Evolutionary conservation across 2,888 invertebrate species (phyloP).

Genomic region (Pteria penguin): DNA sequence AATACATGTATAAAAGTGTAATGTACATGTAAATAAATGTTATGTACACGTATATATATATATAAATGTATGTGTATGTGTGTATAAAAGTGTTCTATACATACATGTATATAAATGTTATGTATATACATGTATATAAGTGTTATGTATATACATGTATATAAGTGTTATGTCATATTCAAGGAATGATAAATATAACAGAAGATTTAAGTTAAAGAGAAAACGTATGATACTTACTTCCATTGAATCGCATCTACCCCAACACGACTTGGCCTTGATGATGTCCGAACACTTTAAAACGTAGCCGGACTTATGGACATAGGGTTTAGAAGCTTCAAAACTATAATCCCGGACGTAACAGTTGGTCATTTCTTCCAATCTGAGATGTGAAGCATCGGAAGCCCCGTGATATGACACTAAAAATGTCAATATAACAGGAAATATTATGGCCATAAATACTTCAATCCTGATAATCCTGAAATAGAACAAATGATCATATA

Average conservation of each 20-base stretch:
- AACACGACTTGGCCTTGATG: slow-evolving; percentile 88
- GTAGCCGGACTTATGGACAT: slow-evolving; percentile 71
- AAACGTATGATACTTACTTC: slow-evolving; percentile 83
- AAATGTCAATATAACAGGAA: not conserved
- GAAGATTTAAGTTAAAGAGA: not conserved
- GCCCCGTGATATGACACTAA: not conserved
- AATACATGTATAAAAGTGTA: no score
- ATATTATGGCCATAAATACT: not conserved
- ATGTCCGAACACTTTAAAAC: slow-evolving; percentile 88
- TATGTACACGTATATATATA: no score
- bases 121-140: no score
- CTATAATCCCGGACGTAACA: slow-evolving; percentile 36
- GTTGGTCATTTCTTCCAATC: slow-evolving; percentile 6
- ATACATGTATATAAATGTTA: no score
- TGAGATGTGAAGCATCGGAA: not conserved
- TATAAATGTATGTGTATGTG: no score
- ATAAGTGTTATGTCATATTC: not conserved
- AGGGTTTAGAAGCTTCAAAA: slow-evolving; percentile 30
- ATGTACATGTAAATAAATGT: no score
- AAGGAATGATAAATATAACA: not conserved
- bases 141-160: no score
- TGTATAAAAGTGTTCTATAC: no score
- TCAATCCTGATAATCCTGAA: not conserved
- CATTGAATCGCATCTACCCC: slow-evolving; percentile 91
- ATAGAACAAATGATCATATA: no score